These are phyloP conservation scores for Azemiops feae DNA, from an alignment of 2,113 vertebrate genomes.

Conservation along the genomic window DNA sequence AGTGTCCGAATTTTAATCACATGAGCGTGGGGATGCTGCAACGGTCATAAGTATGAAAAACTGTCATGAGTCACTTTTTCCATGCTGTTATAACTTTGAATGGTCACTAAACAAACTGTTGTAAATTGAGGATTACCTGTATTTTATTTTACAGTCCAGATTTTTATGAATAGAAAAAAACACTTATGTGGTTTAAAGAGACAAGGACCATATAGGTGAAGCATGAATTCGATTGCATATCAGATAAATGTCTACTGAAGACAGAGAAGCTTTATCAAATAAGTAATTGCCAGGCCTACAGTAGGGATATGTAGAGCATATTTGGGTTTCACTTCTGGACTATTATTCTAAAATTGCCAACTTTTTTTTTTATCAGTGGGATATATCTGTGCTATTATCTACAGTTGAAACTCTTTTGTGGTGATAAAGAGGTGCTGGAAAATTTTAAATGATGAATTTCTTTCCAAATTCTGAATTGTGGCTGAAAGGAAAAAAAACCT, in stretches of 20 bases:
- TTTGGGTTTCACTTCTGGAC: too few relatives aligned
- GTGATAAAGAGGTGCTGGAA: not conserved
- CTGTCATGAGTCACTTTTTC: too few relatives aligned
- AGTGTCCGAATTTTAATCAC: not conserved
- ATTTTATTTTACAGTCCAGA: not conserved
- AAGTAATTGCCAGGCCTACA: too few relatives aligned
- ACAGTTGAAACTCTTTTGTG: not conserved
- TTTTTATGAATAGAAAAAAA: not conserved
- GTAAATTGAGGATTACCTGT: not conserved
- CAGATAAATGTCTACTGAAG: too few relatives aligned
- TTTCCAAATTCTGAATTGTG: not conserved
- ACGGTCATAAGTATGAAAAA: too few relatives aligned
- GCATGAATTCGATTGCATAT: too few relatives aligned
- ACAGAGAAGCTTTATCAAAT: too few relatives aligned
- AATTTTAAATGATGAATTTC: not conserved
- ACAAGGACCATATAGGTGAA: too few relatives aligned
- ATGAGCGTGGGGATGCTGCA: not conserved
- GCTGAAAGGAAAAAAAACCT: not conserved
- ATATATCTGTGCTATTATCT: not conserved
- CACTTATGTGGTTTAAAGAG: too few relatives aligned
- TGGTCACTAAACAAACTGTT: too few relatives aligned
- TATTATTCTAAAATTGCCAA: not conserved
- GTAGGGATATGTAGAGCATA: too few relatives aligned
- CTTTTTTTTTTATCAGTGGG: not conserved
- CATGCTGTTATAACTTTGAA: too few relatives aligned